Evolutionary conservation across 2,797 vertebrate genomes (phyloP).

Genomic region (Spinibarbus caldwelli): DNA sequence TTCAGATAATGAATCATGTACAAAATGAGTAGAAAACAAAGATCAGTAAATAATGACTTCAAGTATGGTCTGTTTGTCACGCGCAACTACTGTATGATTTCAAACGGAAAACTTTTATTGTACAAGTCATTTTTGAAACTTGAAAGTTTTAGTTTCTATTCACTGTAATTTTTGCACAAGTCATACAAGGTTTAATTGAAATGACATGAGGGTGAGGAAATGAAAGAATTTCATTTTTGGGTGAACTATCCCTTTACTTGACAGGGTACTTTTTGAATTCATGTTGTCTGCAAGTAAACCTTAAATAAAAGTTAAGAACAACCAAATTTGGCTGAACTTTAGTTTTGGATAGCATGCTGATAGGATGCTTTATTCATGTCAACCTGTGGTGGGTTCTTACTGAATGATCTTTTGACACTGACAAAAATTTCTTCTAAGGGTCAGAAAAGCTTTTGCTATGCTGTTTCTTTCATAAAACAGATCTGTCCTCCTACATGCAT

Average conservation of each 20-base stretch:
- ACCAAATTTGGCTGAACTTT: constrained; percentile 10
- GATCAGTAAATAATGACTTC: no score
- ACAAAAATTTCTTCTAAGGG: not conserved
- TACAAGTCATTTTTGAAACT: no score
- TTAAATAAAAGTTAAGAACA: not conserved
- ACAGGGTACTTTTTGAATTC: not conserved
- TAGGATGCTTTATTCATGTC: constrained; percentile 3
- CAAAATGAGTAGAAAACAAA: no score
- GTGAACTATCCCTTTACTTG: not conserved
- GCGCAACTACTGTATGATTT: no score
- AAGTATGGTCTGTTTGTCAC: no score
- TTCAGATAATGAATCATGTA: no score
- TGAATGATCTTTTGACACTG: not conserved
- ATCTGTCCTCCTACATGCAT: constrained; percentile 7
- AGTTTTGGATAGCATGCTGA: not conserved
- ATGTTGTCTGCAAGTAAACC: not conserved
- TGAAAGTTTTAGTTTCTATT: not conserved
- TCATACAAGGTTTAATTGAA: not conserved
- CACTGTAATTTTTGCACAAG: not conserved
- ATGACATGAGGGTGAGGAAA: not conserved
- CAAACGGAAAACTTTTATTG: no score
- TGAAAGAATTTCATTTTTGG: no score
- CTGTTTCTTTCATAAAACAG: constrained; percentile 15
- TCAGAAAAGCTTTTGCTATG: not conserved
- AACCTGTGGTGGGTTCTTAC: not conserved